These are phyloP conservation scores for Pogonomyrmex californicus DNA, from an alignment of 1,140 invertebrate genomes.

Conservation along the genomic window DNA sequence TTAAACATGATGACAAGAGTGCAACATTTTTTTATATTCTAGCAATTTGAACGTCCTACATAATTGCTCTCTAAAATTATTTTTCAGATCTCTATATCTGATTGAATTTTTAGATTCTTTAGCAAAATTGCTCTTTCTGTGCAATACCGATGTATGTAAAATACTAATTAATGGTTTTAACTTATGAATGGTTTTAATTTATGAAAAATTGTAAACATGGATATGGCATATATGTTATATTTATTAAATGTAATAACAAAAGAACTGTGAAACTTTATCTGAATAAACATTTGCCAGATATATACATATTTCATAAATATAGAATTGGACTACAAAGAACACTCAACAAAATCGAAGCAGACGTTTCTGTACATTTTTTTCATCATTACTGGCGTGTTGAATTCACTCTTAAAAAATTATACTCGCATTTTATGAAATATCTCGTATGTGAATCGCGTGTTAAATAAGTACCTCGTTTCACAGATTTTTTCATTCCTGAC, in stretches of 20 bases:
- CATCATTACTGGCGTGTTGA: neutral
- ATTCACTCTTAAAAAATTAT: constrained; percentile 1
- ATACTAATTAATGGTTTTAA: too few species aligned
- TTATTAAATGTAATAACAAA: neutral
- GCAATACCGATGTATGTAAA: too few species aligned
- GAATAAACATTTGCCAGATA: neutral
- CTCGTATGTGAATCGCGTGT: neutral
- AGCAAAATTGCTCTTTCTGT: too few species aligned
- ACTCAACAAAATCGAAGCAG: neutral
- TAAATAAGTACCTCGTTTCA: neutral
- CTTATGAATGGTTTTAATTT: neutral
- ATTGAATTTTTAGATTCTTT: too few species aligned
- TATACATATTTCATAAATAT: neutral
- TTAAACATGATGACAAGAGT: too few species aligned
- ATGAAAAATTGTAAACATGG: too few species aligned
- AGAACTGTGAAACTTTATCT: neutral
- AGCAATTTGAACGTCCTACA: too few species aligned
- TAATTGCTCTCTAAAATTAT: too few species aligned
- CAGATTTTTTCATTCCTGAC: neutral
- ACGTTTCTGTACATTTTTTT: neutral
- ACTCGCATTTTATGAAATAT: neutral
- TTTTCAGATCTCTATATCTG: too few species aligned
- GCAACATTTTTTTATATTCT: too few species aligned
- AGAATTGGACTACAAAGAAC: too few species aligned
- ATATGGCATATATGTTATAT: neutral